These are phyloP conservation scores for Meda fulgida DNA, from an alignment of 2,797 vertebrate genomes.

Conservation along the genomic window DNA sequence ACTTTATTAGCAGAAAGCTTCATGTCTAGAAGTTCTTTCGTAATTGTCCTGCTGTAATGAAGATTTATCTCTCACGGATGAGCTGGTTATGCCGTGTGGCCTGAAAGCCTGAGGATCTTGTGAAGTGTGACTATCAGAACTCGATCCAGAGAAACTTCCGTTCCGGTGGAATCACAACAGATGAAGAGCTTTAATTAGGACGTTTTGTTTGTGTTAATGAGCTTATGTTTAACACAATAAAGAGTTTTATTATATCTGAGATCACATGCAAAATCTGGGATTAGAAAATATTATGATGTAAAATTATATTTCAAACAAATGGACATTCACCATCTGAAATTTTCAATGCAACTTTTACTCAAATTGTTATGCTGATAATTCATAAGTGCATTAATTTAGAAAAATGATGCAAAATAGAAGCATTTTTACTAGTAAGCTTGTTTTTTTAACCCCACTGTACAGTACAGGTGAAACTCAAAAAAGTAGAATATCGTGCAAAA, in stretches of 20 bases:
- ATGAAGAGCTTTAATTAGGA: not conserved
- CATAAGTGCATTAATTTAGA: not conserved
- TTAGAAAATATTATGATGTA: not conserved
- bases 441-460: not conserved
- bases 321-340: not conserved
- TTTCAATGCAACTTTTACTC: not conserved
- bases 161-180: not conserved
- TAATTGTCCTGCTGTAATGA: not conserved
- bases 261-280: not conserved
- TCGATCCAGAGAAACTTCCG: not conserved
- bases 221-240: not conserved
- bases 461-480: no score
- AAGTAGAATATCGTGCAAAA: no score
- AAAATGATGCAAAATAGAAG: not conserved
- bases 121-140: slow-evolving; percentile 16
- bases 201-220: slow-evolving; percentile 9
- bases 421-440: not conserved
- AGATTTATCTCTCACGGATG: not conserved
- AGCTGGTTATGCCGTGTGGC: not conserved
- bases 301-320: not conserved
- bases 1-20: not conserved
- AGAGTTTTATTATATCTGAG: not conserved
- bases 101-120: slow-evolving; percentile 11
- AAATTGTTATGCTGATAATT: not conserved
- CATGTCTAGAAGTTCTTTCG: not conserved